Base-by-base conservation (phyloP, 1,140 invertebrate genomes). In the Diorhabda carinulata region DNA sequence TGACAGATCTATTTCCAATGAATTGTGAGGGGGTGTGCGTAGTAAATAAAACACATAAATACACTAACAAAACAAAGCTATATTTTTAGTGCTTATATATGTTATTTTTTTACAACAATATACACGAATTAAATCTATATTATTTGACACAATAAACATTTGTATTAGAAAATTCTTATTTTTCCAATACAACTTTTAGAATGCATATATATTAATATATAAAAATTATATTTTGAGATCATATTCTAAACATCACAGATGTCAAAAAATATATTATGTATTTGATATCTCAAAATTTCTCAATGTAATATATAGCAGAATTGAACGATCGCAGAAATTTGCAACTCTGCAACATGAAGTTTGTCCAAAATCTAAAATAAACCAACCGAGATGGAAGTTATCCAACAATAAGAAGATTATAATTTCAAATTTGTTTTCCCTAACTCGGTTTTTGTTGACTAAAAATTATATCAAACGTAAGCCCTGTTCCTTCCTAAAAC, bases 201-300 rank as follows among this genome's bases (percentile, higher is more conserved):
- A 25, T 25, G 47, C 44, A 10, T 42, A 61, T 61, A 67, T 44
- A 67, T 59, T 66, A 66, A 66, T 67, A 60, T 60, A 60, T 60
- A 60, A 67, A 67, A 67, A 67, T 67, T 60, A 67, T 67, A 67
- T 67, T 67, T 67, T 67, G 65, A 67, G 65, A 67, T 67, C 65
- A 67, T 67, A 67, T 60, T 67, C 65, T 67, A 67, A 67, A 67
- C 65, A 67, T 67, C 65, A 67, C 65, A 67, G 65, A 67, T 67
- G 65, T 67, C 43, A 57, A 67, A 67, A 67, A 67, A 67, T 60
- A 67, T 67, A 67, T 67, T 67, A 67, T 67, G 57, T 59, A 67
- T 67, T 67, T 60, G 60, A 67, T 67, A 67, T 67, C 65, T 67
- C 65, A 67, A 67, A 67, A 67, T 67, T 43, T 58, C 57, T 52